Evolutionary conservation across 2,888 invertebrate genomes (phyloP), one percentile per base, ranked within the genome.

Genomic region (Drosophila robusta): DNA sequence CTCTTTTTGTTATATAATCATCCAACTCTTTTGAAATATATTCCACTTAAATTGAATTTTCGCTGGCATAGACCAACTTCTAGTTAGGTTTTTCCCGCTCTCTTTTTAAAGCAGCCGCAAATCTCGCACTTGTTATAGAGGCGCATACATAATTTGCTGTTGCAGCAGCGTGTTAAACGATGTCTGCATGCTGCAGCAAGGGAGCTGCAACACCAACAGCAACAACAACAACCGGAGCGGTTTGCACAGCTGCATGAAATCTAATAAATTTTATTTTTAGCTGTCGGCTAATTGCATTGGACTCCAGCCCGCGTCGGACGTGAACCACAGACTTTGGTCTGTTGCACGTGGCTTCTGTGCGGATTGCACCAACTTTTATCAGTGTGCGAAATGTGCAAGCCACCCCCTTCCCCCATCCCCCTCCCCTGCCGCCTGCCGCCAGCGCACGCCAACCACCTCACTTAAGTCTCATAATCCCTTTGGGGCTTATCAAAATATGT

Each of bases 231-330:
- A 54, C 7, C 29, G 42, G 39, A 9, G 66, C 55, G 16, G 16
- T 50, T 65, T 66, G 70, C 74, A 61, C 78, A 67, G 66, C 80
- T 65, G 81, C 75, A 69, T 69, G 50, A 70, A 80, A 73, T 66
- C 70, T 68, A 88, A 88, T 84, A 84, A 88, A 86, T 84, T 86
- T 64, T 86, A 84, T 88, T 87, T 84, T 86, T 82, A 88, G 83
- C 89, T 70, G 66, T 62, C 70, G 62, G 75, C 88, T 83, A 83
- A 83, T 83, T 83, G 80, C 62, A 54, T 62, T 49, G 61, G 69
- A 78, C 70, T 55, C 38, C 11, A 32, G 24, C 26, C 38, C 32
- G 16, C 52, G 18, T 49, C 38, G 29, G 24, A 26, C 46, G 49
- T 9, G 44, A 60, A 62, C 42, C 60, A 45, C 50, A 56, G 42